phyloP scores from a whole-genome alignment of 2,888 invertebrate genomes.

The Hydriomena furcata region DNA sequence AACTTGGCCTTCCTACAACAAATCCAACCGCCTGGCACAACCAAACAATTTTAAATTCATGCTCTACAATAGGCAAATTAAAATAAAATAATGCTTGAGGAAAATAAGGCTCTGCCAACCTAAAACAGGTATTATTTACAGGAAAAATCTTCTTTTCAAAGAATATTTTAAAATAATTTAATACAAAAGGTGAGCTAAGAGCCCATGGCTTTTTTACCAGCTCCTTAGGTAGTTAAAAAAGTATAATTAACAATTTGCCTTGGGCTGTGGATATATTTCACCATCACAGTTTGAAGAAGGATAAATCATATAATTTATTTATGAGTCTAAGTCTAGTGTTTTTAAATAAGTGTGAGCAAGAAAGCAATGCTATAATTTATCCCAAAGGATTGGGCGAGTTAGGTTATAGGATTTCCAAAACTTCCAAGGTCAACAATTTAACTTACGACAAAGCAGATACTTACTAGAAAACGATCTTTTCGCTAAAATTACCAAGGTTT shows the following conservation, averaged over 20 bases:
- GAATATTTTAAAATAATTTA: no score
- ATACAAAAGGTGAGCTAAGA: no score
- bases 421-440: constrained; percentile 45
- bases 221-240: neutral
- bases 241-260: neutral
- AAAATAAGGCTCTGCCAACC: neutral
- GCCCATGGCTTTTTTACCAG: no score
- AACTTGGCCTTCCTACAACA: constrained; percentile 69
- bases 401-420: constrained; percentile 52
- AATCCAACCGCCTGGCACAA: constrained; percentile 65
- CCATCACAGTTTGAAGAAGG: constrained; percentile 2
- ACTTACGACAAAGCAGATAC: constrained; percentile 44
- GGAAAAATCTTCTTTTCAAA: no score
- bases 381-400: constrained; percentile 24
- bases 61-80: neutral
- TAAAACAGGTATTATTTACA: no score
- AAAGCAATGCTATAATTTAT: no score
- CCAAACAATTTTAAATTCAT: constrained; percentile 36
- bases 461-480: constrained; percentile 61
- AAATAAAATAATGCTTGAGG: neutral
- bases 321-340: neutral
- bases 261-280: constrained; percentile 16
- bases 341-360: no score
- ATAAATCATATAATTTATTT: neutral
- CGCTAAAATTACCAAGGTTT: constrained; percentile 52